Evolutionary conservation across 2,888 invertebrate genomes (phyloP).

Genomic region (Pristionchus maxplancki): DNA sequence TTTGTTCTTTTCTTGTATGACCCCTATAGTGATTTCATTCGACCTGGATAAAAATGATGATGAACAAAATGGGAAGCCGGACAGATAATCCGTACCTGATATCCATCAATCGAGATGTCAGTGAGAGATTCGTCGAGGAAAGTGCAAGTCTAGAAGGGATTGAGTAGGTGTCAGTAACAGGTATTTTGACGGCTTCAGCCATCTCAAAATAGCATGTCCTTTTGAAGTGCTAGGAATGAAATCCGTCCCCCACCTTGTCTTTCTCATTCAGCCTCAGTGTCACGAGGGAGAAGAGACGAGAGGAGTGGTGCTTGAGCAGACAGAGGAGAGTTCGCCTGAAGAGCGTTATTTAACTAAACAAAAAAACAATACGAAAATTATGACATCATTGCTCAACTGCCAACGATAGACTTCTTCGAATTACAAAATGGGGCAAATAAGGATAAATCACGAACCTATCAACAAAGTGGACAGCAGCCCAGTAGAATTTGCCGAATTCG

Average conservation of each 20-base stretch:
- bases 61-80: too few relatives aligned
- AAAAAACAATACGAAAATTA: too few relatives aligned
- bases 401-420: too few relatives aligned
- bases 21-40: too few relatives aligned
- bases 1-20: too few relatives aligned
- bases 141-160: not conserved
- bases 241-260: not conserved
- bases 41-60: too few relatives aligned
- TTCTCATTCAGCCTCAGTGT: slow-evolving; percentile 25
- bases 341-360: not conserved
- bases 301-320: slow-evolving; percentile 50
- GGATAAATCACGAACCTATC: not conserved
- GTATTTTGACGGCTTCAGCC: not conserved
- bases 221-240: not conserved
- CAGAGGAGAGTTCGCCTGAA: slow-evolving; percentile 34
- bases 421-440: too few relatives aligned
- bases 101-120: slow-evolving; percentile 51
- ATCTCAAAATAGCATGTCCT: not conserved
- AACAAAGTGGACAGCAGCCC: slow-evolving; percentile 50
- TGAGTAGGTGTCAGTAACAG: not conserved
- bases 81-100: slow-evolving; percentile 46
- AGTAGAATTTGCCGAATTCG: slow-evolving; percentile 47
- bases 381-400: too few relatives aligned
- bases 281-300: slow-evolving; percentile 48
- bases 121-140: slow-evolving; percentile 43